Evolutionary conservation across 2,888 invertebrate species (phyloP), one percentile per base, ranked within the genome.

Genomic region (Horisme vitalbata): DNA sequence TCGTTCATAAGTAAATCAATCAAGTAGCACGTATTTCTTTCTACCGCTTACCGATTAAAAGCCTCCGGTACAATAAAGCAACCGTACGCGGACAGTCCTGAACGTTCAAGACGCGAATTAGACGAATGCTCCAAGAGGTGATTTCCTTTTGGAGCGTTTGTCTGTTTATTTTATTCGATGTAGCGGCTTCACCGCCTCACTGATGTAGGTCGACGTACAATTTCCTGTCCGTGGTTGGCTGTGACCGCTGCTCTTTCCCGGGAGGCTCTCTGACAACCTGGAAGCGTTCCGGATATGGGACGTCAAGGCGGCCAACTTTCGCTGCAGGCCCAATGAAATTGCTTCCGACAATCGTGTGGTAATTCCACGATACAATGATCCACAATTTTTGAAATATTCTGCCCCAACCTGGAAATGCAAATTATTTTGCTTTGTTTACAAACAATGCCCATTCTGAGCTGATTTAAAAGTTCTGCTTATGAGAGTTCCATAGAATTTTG

Each of bases 171-270:
- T 68, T 65, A 68, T 60, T 59, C 44, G 51, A 47, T 47, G 63
- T 66, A 65, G 59, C 65, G 62, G 67, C 65, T 44, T 35, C 35
- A 38, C 49, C 49, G 41, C 41, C 41, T 28, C 68, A 63, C 70
- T 83, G 81, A 83, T 73, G 72, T 73, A 79, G 83, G 84, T 80
- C 79, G 85, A 84, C 84, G 75, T 76, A 86, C 79, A 86, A 88
- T 88, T 87, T 87, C 88, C 86, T 79, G 78, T 62, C 65, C 57
- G 68, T 61, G 71, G 69, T 59, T 59, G 62, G 66, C 61, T 62
- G 65, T 77, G 82, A 77, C 82, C 82, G 76, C 75, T 78, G 76
- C 79, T 80, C 79, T 80, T 78, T 76, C 79, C 79, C 79, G 71
- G 61, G 76, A 76, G 83, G 68, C 59, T 63, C 64, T 59, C 78